Evolutionary conservation across 2,797 vertebrate genomes (phyloP), one percentile per base, ranked within the genome.

Genomic region (Anableps anableps): DNA sequence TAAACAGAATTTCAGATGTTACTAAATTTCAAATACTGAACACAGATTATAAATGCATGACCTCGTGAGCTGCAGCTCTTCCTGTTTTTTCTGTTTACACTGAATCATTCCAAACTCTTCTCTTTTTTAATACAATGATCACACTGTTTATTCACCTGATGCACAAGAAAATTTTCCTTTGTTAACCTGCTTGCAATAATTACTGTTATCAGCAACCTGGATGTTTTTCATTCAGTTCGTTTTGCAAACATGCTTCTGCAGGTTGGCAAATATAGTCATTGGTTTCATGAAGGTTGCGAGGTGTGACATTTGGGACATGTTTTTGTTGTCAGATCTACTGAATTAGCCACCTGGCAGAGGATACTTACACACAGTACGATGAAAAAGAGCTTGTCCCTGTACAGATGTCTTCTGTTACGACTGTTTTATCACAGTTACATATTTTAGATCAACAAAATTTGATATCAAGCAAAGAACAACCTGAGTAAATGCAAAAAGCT

Each of bases 1-100:
- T 80, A 70, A 78, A 90, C 88, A 93, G 89, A 94, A 92, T 50
- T 11, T 43, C 79, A 76, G 60, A 79, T 80, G 82, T 84, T 87
- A 90, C 86, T 71, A 29, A 29, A 71, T 45, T 71, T 71, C 14
- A n/a, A 47, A 71, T 34, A 80, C 84, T 48, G 73, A 82, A 88
- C 76, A 75, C 19, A 74, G 55, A 82, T 88, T 68, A 78, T 79
- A 34, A 71, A 87, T 72, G 45, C 81, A 62, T 82, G 71, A 83
- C 76, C 74, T 36, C 36, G 10, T 72, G 2, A 55, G 55, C 38
- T 75, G 26, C 21, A 53, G 60, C 75, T 76, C 31, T 36, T 41
- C 34, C 36, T 47, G 38, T 66, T 79, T 72, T 58, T 73, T 64
- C 38, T 77, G 11, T 66, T 75, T 87, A 21, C 47, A 36, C 36